Evolutionary conservation across 2,113 vertebrate species (phyloP).

Genomic region (Mustelus asterias): DNA sequence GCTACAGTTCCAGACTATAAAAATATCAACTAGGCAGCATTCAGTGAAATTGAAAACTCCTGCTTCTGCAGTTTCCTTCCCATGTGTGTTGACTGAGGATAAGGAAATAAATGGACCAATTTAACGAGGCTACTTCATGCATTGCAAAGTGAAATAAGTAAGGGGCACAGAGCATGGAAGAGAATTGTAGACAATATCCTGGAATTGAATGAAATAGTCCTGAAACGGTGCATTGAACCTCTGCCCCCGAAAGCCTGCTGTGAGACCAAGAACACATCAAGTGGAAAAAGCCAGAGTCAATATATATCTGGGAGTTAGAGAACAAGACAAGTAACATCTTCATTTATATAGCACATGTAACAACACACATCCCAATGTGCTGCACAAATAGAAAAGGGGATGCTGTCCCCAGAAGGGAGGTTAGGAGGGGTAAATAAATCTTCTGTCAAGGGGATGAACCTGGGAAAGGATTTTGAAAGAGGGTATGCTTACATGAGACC

Average conservation of each 20-base stretch:
- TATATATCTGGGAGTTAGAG: not conserved
- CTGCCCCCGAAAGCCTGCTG: not conserved
- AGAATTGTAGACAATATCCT: constrained; percentile 9
- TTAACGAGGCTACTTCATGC: constrained; percentile 32
- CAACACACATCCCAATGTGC: not conserved
- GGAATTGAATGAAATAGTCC: constrained; percentile 2
- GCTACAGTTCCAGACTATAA: constrained; percentile 17
- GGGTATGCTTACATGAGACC: not conserved
- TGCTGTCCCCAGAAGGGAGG: not conserved
- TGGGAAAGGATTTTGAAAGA: not conserved
- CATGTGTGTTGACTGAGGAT: constrained; percentile 34
- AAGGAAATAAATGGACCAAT: constrained; percentile 35
- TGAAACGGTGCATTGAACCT: not conserved
- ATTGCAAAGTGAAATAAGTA: constrained; percentile 30
- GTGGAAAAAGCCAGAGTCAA: not conserved
- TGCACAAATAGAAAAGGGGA: not conserved
- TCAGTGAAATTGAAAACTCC: constrained; percentile 27
- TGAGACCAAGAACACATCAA: not conserved
- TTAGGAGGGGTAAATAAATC: not conserved
- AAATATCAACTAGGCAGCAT: constrained; percentile 24
- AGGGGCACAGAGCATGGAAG: not conserved
- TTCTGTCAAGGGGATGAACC: not conserved
- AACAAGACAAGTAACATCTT: not conserved
- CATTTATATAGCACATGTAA: not conserved
- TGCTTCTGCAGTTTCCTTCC: constrained; percentile 23